These are phyloP conservation scores for Cryptomyrus ogoouensis DNA, from an alignment of 2,113 vertebrate species.

Conservation along the genomic window DNA sequence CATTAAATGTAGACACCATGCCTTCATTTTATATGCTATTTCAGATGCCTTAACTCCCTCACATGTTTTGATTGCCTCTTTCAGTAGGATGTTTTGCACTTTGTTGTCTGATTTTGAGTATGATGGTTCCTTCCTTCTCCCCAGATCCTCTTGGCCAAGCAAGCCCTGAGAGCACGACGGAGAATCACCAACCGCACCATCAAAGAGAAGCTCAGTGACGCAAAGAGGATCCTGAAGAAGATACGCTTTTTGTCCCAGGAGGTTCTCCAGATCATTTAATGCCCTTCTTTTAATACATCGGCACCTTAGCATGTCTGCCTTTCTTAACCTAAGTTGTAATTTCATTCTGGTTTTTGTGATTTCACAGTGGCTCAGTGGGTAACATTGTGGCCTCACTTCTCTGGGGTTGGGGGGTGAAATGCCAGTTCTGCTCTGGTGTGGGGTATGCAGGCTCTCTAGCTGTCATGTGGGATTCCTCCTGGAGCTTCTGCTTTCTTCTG, in stretches of 20 bases:
- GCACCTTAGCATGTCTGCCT: neutral
- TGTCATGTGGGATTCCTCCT: neutral
- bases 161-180: constrained; percentile 57
- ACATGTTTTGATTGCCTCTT: neutral
- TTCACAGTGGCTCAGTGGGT: neutral
- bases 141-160: constrained; percentile 67
- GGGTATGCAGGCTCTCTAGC: neutral
- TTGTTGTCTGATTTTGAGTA: neutral
- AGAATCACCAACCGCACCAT: constrained; percentile 55
- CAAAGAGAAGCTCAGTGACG: constrained; percentile 63
- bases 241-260: constrained; percentile 71
- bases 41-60: neutral
- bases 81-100: neutral
- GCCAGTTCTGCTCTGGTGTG: neutral
- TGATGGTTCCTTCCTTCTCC: neutral
- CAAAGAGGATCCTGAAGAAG: constrained; percentile 66
- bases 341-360: neutral
- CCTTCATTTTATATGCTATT: neutral
- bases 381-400: neutral
- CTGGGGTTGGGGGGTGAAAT: neutral
- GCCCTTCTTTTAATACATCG: neutral
- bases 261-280: constrained; percentile 52
- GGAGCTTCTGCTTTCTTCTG: neutral
- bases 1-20: neutral
- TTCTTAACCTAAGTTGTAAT: neutral